phyloP scores from a whole-genome alignment of 1,140 invertebrate species.

The Lepidotrigona ventralis region DNA sequence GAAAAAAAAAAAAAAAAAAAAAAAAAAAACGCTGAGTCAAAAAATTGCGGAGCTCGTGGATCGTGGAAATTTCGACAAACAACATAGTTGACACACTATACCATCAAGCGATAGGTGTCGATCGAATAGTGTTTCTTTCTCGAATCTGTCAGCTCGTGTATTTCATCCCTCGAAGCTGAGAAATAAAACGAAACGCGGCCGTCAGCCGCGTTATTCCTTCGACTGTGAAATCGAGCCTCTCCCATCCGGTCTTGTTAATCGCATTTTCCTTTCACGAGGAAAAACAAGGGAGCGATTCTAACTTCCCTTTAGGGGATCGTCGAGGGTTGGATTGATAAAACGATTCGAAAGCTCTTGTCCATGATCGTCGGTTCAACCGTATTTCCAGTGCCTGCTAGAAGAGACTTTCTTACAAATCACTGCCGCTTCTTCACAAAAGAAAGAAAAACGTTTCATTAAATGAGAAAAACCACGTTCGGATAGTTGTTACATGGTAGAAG shows the following conservation, averaged over 20 bases:
- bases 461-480: too few relatives aligned
- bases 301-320: conserved; percentile 1
- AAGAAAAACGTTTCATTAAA: background rate
- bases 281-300: background rate
- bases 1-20: too few relatives aligned
- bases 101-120: background rate
- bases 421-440: background rate
- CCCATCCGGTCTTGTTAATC: conserved; percentile 41
- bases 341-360: conserved; percentile 42
- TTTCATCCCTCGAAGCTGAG: too few relatives aligned
- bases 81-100: background rate
- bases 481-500: background rate
- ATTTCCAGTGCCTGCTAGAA: conserved; percentile 32
- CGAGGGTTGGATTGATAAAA: conserved; percentile 56
- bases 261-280: background rate
- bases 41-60: background rate
- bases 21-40: background rate
- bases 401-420: background rate
- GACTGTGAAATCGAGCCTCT: conserved; percentile 6
- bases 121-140: background rate
- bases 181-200: background rate
- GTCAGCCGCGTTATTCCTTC: background rate
- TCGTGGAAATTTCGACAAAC: conserved; percentile 1
- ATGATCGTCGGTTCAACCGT: conserved; percentile 38
- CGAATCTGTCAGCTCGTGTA: background rate